phyloP scores from a whole-genome alignment of 2,888 invertebrate species.

The Hydraecia micacea region DNA sequence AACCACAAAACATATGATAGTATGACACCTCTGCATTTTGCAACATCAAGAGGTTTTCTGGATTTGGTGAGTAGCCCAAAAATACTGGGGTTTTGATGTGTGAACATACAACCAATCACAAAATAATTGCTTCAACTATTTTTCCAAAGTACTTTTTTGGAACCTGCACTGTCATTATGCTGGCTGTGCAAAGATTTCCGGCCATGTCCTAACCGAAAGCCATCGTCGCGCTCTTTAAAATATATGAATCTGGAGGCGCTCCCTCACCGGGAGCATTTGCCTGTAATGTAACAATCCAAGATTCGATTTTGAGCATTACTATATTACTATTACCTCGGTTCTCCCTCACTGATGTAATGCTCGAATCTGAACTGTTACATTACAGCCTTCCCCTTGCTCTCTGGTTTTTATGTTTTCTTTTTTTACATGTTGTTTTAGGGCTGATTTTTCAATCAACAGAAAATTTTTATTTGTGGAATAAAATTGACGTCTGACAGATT shows the following conservation, averaged over 20 bases:
- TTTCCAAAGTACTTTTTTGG: background rate
- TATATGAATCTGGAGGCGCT: background rate
- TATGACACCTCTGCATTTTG: constrained; percentile 91
- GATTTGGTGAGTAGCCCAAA: constrained; percentile 83
- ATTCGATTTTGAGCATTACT: background rate
- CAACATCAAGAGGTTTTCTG: constrained; percentile 89
- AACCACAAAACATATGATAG: constrained; percentile 91
- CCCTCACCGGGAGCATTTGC: background rate
- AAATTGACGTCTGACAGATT: too few relatives aligned
- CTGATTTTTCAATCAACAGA: too few relatives aligned
- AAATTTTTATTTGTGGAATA: too few relatives aligned
- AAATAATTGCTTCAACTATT: background rate
- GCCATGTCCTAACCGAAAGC: background rate
- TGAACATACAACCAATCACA: background rate
- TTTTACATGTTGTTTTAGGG: too few relatives aligned
- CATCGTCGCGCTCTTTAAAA: background rate
- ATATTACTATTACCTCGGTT: background rate
- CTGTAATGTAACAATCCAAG: background rate
- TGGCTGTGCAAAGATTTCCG: background rate
- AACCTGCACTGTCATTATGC: background rate
- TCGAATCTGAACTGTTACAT: background rate
- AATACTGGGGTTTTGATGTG: background rate
- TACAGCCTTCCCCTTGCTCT: background rate
- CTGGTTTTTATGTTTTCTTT: too few relatives aligned
- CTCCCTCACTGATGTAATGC: background rate